Base-by-base conservation (phyloP, 1,140 invertebrate genomes). In the Calliphora vicina region DNA sequence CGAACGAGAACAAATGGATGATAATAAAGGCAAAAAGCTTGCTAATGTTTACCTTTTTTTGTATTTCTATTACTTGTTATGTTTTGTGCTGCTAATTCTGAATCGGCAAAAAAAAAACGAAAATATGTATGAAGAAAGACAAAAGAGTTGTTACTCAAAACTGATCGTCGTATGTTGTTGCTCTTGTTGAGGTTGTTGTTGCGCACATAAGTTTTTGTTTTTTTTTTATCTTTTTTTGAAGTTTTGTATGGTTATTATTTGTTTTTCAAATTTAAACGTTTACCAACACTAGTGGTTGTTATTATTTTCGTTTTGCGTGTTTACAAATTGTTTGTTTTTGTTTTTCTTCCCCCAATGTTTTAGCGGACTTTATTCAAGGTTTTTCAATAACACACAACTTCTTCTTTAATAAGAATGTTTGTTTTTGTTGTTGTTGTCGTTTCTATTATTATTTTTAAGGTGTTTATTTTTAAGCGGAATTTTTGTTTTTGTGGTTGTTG, bases 31-130 rank as follows among this genome's bases (percentile, higher is more conserved):
- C n/a, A n/a, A n/a, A n/a, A n/a, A n/a, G n/a, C 50, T 67, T 67
- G n/a, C n/a, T 43, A 78, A 78, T 78, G 74, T 78, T 78, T 78
- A 78, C 74, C 74, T 76, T 76, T 73, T 57, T 76, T 76, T 76
- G 73, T 42, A 29, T 76, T 76, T n/a, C 73, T 78, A 76, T 76
- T 45, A 43, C 42, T 78, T 78, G 25, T 76, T 76, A 35, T 78
- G 74, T 78, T 43, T 78, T 78, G 29, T 43, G 29, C 74, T 43
- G 74, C 42, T 78, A 43, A 78, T 78, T 78, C 35, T 43, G 74
- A 45, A 45, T 45, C 74, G 35, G 74, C 74, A 78, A 78, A 25
- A 23, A 20, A 78, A 25, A 42, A 17, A 74, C 72, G 67, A 35
- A 27, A 29, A 23, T n/a, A 20, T 42, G 73, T n/a, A 20, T 10